phyloP scores from a whole-genome alignment of 1,140 invertebrate genomes.

The Drosophila leontia region DNA sequence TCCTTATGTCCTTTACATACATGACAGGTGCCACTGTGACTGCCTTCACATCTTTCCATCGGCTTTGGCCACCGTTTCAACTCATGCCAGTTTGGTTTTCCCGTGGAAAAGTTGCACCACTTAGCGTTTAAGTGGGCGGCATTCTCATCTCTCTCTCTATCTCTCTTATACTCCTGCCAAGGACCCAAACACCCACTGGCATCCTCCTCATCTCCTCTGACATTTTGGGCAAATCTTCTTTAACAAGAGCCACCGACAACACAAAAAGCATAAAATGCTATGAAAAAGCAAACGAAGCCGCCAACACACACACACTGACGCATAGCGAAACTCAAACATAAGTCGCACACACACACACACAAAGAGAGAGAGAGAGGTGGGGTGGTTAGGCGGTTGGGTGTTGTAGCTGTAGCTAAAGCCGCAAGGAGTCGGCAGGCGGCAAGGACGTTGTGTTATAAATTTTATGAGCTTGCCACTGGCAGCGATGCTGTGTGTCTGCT shows the following conservation, averaged over 20 bases:
- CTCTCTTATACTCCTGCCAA: not conserved
- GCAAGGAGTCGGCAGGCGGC: conserved; percentile 71
- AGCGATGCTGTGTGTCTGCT: conserved; percentile 52
- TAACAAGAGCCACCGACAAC: conserved; percentile 72
- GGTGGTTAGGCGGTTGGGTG: conserved; percentile 25
- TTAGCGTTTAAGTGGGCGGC: conserved; percentile 81
- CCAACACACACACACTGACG: conserved; percentile 44
- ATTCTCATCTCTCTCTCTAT: conserved; percentile 41
- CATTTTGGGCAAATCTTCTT: conserved; percentile 81
- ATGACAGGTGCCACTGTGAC: conserved; percentile 41
- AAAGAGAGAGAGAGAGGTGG: conserved; percentile 1
- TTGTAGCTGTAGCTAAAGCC: conserved; percentile 59
- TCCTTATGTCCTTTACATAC: conserved; percentile 26
- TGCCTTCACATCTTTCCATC: conserved; percentile 15
- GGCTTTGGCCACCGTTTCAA: conserved; percentile 13
- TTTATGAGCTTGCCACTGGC: conserved; percentile 82
- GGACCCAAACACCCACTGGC: not conserved
- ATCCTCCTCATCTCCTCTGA: conserved; percentile 46
- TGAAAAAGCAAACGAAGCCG: conserved; percentile 79
- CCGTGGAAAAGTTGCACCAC: conserved; percentile 64
- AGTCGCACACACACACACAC: conserved; percentile 36
- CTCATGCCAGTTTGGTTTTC: conserved; percentile 23
- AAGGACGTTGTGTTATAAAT: conserved; percentile 83
- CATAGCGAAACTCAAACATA: conserved; percentile 41
- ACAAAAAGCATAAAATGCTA: conserved; percentile 78